Evolutionary conservation across 2,888 invertebrate genomes (phyloP).

Genomic region (Zaprionus bogoriensis): DNA sequence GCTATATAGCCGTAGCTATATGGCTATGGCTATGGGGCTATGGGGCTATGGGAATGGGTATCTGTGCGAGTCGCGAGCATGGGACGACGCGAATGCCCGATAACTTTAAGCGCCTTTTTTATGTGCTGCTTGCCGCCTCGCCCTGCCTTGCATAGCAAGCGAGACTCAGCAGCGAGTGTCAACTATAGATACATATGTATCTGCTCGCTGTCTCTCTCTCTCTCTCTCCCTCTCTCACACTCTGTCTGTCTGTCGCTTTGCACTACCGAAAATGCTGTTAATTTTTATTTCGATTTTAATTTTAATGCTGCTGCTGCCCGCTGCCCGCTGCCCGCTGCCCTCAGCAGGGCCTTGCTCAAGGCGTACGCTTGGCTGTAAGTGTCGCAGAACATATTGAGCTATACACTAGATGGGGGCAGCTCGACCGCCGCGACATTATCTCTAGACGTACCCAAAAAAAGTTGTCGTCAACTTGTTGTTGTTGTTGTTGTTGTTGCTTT

Average conservation of each 20-base stretch:
- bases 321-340: slow-evolving; percentile 17
- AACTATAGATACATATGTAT: neutral
- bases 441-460: slow-evolving; percentile 69
- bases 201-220: neutral
- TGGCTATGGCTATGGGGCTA: neutral
- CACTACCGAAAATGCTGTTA: slow-evolving; percentile 40
- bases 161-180: slow-evolving; percentile 13
- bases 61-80: slow-evolving; percentile 10
- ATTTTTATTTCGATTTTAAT: slow-evolving; percentile 45
- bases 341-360: slow-evolving; percentile 37
- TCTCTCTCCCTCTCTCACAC: neutral
- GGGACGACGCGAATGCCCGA: slow-evolving; percentile 16
- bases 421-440: slow-evolving; percentile 59
- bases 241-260: slow-evolving; percentile 9
- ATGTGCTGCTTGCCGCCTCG: slow-evolving; percentile 35
- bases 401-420: slow-evolving; percentile 23
- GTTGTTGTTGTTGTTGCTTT: slow-evolving; percentile 20
- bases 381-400: slow-evolving; percentile 41
- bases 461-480: slow-evolving; percentile 43
- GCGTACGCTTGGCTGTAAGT: slow-evolving; percentile 37
- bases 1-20: slow-evolving; percentile 12
- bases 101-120: slow-evolving; percentile 64
- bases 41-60: slow-evolving; percentile 17
- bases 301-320: slow-evolving; percentile 33
- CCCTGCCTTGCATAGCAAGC: slow-evolving; percentile 44